Percentiles rank a stretch among this genome's conserved stretches.
phyloP scores from a whole-genome alignment of 2,888 invertebrate genomes.

The Meliscaeva auricollis region DNA sequence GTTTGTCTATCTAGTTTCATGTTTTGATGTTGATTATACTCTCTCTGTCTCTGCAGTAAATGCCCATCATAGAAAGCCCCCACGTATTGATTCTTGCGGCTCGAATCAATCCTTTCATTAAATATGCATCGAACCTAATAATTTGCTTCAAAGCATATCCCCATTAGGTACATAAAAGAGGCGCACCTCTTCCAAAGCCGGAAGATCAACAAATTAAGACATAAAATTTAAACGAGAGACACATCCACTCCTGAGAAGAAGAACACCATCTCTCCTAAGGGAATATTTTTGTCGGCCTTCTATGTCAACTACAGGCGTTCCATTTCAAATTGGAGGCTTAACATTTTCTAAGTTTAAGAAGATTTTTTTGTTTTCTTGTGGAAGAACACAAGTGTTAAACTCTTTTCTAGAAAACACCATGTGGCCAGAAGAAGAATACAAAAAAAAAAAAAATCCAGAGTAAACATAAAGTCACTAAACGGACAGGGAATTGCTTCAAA shows the following conservation, averaged over 20 bases:
- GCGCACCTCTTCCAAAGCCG: conserved; percentile 69
- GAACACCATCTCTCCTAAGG: neutral
- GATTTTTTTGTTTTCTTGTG: conserved; percentile 18
- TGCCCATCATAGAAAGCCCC: neutral
- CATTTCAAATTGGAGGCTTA: conserved; percentile 50
- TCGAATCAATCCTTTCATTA: conserved; percentile 41
- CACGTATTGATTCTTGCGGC: conserved; percentile 41
- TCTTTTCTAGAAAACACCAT: conserved; percentile 45
- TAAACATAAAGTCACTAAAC: conserved; percentile 66
- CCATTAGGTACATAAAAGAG: conserved; percentile 53
- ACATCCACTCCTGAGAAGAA: neutral
- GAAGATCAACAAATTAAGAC: conserved; percentile 75
- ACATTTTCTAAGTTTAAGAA: neutral
- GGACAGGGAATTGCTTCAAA: conserved; percentile 73
- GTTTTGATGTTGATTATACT: no score
- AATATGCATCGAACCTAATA: conserved; percentile 66
- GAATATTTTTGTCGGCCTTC: conserved; percentile 5
- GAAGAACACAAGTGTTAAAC: conserved; percentile 41
- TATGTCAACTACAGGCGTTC: conserved; percentile 61
- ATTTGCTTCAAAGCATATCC: conserved; percentile 50
- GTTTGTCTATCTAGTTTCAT: no score
- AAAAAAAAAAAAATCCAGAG: conserved; percentile 22
- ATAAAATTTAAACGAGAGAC: conserved; percentile 53
- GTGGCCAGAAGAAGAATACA: conserved; percentile 43
- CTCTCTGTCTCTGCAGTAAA: no score